Base-by-base conservation (phyloP, 2,797 vertebrate genomes). In the Labeo calbasu region DNA sequence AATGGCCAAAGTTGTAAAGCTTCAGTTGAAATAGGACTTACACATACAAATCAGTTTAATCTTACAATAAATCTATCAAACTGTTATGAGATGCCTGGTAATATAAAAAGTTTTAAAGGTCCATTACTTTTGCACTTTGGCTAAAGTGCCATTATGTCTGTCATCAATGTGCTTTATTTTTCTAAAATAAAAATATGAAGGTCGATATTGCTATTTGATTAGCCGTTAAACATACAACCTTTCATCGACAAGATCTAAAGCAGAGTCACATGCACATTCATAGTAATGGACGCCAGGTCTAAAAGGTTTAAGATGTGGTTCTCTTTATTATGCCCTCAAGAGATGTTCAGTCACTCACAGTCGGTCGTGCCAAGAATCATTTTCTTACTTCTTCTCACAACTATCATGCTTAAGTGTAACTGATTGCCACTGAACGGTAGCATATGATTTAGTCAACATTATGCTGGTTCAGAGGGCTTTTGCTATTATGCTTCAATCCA, bases 341-440 rank as follows among this genome's bases (percentile, higher is more conserved):
- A 83, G 72, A 77, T 57, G 8, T 55, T 83, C n/a, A 80, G 68
- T 80, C 73, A 53, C 77, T 73, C 51, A 81, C 68, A 84, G 81
- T 61, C 77, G 73, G 84, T 82, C 75, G 78, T 87, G 79, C 88
- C 68, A 79, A 53, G 55, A 79, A 53, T 68, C 12, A 40, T 76
- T 77, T 46, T 83, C 50, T 76, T 68, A 46, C 59, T 86, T 89
- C 25, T 17, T 87, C 80, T 89, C 89, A 86, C 86, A 85, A 86
- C 78, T 77, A 77, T 86, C 83, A 77, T 15, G 28, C 82, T 81
- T 80, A 80, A 92, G 89, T 91, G 90, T 79, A 82, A 92, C 90
- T 90, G 91, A 93, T 93, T 86, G 81, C 81, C 86, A 91, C 88
- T 90, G 90, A 90, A 90, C 92, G 89, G 89, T 89, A 91, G 90